phyloP scores from a whole-genome alignment of 2,888 invertebrate genomes.

The Ormyrus rosae region DNA sequence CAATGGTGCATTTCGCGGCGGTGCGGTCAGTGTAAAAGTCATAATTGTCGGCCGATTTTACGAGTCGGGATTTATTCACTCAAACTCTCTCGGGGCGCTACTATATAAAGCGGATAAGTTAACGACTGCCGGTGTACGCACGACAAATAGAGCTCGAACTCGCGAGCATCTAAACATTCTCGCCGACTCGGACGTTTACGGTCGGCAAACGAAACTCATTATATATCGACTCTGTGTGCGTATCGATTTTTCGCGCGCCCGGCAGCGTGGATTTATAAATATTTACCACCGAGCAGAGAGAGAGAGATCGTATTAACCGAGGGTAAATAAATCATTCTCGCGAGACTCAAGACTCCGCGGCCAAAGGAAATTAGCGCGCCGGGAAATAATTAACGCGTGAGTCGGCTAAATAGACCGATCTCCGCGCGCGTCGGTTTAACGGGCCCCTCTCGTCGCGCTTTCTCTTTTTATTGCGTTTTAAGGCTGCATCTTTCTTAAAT shows the following conservation, averaged over 20 bases:
- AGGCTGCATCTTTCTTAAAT: conserved; percentile 29
- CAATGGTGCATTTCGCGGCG: neutral
- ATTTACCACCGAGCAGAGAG: no score
- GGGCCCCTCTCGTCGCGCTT: conserved; percentile 26
- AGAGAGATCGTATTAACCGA: neutral
- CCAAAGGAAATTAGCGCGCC: neutral
- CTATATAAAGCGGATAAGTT: neutral
- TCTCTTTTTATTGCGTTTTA: conserved; percentile 39
- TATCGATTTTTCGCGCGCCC: no score
- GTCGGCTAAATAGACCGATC: conserved; percentile 25
- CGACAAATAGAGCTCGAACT: no score
- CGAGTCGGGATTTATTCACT: conserved; percentile 21
- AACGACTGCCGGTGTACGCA: neutral
- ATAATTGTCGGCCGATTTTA: neutral
- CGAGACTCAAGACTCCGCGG: neutral
- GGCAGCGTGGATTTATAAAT: no score
- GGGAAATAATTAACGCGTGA: conserved; percentile 29
- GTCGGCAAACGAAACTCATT: no score
- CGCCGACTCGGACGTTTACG: no score
- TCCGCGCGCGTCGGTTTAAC: neutral
- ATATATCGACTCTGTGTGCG: no score
- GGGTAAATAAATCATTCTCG: neutral
- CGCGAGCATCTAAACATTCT: no score
- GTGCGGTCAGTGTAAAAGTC: neutral
- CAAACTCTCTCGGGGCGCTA: neutral